Evolutionary conservation across 1,140 invertebrate genomes (phyloP).

Genomic region (Nomia melanderi): DNA sequence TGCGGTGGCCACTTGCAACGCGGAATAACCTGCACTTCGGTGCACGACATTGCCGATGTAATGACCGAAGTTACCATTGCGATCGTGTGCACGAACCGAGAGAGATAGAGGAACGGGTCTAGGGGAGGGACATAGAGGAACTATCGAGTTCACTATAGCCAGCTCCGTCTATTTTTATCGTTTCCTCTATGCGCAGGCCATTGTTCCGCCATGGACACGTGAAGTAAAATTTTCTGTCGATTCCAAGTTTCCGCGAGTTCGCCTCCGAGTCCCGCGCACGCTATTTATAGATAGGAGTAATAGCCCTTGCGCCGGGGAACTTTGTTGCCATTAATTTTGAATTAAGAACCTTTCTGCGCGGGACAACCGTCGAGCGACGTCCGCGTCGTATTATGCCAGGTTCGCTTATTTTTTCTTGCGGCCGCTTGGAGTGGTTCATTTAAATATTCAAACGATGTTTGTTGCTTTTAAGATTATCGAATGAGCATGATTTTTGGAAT

Average conservation of each 20-base stretch:
- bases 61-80: slow-evolving; percentile 54
- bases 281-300: not conserved
- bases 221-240: slow-evolving; percentile 14
- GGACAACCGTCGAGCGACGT: not conserved
- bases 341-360: not conserved
- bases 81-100: not conserved
- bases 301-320: not conserved
- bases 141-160: slow-evolving; percentile 26
- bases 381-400: too few species aligned
- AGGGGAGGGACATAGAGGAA: not conserved
- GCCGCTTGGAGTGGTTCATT: too few species aligned
- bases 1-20: slow-evolving; percentile 15
- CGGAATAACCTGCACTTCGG: slow-evolving; percentile 45
- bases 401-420: too few species aligned
- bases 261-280: not conserved
- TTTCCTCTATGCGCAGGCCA: not conserved
- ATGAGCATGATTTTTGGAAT: too few species aligned
- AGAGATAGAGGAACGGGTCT: not conserved
- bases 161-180: slow-evolving; percentile 30
- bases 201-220: slow-evolving; percentile 24
- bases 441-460: too few species aligned
- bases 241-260: slow-evolving; percentile 30
- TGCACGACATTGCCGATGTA: slow-evolving; percentile 42
- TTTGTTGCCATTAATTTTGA: not conserved
- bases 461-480: too few species aligned